These are phyloP conservation scores for Cantharis nigra DNA, from an alignment of 2,888 invertebrate species.

Conservation along the genomic window DNA sequence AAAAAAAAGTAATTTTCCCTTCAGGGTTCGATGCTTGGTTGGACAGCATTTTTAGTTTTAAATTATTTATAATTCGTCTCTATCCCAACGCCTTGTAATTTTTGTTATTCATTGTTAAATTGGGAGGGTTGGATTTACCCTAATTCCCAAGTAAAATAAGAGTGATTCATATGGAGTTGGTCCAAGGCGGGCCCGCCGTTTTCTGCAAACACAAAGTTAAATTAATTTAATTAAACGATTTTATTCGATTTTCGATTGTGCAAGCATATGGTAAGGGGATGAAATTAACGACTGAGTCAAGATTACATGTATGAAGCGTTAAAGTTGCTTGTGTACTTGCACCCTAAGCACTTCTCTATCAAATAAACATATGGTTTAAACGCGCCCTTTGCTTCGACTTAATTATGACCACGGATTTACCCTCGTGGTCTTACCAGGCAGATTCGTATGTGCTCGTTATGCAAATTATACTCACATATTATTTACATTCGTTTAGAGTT, in stretches of 20 bases:
- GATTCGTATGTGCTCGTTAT: conserved; percentile 7
- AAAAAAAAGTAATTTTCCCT: background rate
- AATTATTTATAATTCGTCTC: background rate
- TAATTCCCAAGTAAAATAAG: conserved; percentile 13
- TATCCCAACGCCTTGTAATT: background rate
- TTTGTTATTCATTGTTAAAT: conserved; percentile 2
- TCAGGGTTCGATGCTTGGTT: background rate
- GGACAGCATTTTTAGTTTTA: background rate
- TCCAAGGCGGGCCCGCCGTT: conserved; percentile 1
- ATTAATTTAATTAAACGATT: conserved; percentile 27
- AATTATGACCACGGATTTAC: conserved; percentile 26
- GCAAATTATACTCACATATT: background rate
- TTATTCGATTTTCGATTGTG: conserved; percentile 25
- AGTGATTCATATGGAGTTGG: conserved; percentile 19
- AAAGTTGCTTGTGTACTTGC: conserved; percentile 27
- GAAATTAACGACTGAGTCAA: conserved; percentile 29
- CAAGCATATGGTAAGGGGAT: conserved; percentile 26
- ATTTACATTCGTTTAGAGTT: background rate
- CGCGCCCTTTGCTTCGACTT: conserved; percentile 24
- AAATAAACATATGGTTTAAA: conserved; percentile 26
- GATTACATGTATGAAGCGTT: conserved; percentile 25
- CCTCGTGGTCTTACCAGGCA: conserved; percentile 9
- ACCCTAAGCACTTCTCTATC: conserved; percentile 17
- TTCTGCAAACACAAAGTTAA: conserved; percentile 23
- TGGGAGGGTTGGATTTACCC: background rate